phyloP scores from a whole-genome alignment of 2,888 invertebrate species.

The Brachynemurus nebulosus region DNA sequence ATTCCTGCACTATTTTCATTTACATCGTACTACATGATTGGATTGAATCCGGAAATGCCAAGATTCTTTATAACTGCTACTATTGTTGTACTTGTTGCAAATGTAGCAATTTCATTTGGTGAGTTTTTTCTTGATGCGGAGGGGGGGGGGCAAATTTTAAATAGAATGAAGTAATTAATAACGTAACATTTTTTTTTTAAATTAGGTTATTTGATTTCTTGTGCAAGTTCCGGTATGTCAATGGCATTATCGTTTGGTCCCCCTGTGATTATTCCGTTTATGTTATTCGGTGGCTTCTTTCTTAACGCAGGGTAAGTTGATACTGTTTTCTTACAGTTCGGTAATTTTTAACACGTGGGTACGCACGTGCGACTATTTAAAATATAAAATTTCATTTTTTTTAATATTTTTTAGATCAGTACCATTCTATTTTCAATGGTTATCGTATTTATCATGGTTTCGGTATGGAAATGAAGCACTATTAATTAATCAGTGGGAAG shows the following conservation, averaged over 20 bases:
- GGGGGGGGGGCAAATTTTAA: neutral
- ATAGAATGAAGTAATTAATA: neutral
- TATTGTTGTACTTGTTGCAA: constrained; percentile 69
- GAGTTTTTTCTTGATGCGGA: too few relatives aligned
- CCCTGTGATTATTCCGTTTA: constrained; percentile 81
- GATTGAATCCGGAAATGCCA: constrained; percentile 53
- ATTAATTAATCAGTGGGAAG: constrained; percentile 77
- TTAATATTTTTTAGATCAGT: constrained; percentile 47
- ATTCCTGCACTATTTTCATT: constrained; percentile 72
- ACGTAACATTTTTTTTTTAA: constrained; percentile 15
- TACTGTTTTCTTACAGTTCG: neutral
- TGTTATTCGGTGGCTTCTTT: constrained; percentile 93
- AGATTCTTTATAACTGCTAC: constrained; percentile 61
- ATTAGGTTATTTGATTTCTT: constrained; percentile 83
- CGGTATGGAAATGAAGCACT: constrained; percentile 83
- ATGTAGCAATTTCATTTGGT: constrained; percentile 83
- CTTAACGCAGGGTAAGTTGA: constrained; percentile 66
- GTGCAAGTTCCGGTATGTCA: constrained; percentile 65
- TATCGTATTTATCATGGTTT: constrained; percentile 85
- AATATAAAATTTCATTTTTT: too few relatives aligned
- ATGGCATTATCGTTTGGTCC: constrained; percentile 87
- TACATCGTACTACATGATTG: constrained; percentile 81
- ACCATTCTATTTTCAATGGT: constrained; percentile 71
- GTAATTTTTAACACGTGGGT: too few relatives aligned
- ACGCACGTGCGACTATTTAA: too few relatives aligned